A percentile compares a stretch with the other conserved stretches of the same genome.
Evolutionary conservation across 2,113 vertebrate genomes (phyloP).

Genomic region (Scomber japonicus): DNA sequence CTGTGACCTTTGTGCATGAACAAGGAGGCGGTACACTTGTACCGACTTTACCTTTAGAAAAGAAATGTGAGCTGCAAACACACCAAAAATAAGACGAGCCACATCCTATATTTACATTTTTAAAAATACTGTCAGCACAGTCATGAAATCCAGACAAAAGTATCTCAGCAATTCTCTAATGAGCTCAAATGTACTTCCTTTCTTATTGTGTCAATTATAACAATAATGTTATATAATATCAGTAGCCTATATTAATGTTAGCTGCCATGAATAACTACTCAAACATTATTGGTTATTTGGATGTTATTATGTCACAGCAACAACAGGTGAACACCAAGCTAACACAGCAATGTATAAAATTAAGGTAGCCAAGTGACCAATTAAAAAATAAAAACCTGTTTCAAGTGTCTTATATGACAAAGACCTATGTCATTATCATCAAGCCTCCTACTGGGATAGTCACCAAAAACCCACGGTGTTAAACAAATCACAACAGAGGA

Average conservation of each 20-base stretch:
- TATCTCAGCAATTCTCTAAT: background rate
- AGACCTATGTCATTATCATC: background rate
- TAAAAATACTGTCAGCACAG: background rate
- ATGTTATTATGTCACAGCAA: background rate
- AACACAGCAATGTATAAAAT: background rate
- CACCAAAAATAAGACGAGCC: constrained; percentile 29
- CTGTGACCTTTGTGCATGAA: constrained; percentile 67
- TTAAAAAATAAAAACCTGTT: background rate
- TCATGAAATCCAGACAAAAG: background rate
- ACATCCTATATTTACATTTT: constrained; percentile 2
- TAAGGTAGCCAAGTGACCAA: background rate
- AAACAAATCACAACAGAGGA: constrained; percentile 17
- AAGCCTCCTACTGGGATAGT: background rate
- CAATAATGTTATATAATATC: too few relatives aligned
- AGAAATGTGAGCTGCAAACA: constrained; percentile 29
- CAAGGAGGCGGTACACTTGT: constrained; percentile 17
- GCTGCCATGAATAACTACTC: too few relatives aligned
- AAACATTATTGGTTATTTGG: too few relatives aligned
- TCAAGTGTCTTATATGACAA: background rate
- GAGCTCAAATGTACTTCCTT: background rate
- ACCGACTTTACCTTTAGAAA: constrained; percentile 36
- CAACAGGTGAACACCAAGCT: background rate
- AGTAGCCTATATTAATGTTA: too few relatives aligned
- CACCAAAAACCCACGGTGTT: background rate
- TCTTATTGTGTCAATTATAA: background rate